phyloP scores from a whole-genome alignment of 2,888 invertebrate genomes.

The Phyllotreta cruciferae region DNA sequence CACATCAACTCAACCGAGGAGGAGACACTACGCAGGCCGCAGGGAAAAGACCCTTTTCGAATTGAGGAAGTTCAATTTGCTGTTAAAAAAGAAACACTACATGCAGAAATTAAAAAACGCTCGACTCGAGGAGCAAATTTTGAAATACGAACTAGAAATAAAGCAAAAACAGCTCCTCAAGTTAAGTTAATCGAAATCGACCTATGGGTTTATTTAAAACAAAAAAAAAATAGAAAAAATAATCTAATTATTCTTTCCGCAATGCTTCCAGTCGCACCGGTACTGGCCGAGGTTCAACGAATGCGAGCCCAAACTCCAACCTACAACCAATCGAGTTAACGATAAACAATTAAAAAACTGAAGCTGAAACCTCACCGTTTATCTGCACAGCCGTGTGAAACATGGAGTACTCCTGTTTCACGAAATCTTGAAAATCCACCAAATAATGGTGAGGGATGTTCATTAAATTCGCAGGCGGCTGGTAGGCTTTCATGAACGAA shows the following conservation, averaged over 20 bases:
- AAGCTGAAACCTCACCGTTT: slow-evolving; percentile 49
- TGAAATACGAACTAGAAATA: no score
- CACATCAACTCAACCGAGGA: no score
- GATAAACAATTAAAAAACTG: background rate
- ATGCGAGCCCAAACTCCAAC: slow-evolving; percentile 56
- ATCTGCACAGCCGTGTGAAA: slow-evolving; percentile 55
- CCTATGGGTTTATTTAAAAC: no score
- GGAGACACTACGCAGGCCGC: no score
- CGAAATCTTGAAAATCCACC: slow-evolving; percentile 51
- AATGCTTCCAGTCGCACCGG: slow-evolving; percentile 50
- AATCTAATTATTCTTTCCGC: slow-evolving; percentile 33
- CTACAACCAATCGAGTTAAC: slow-evolving; percentile 46
- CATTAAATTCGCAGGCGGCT: slow-evolving; percentile 41
- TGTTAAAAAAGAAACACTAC: no score
- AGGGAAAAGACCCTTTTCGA: no score
- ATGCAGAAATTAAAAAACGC: no score
- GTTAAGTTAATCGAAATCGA: no score
- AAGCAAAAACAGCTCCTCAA: no score
- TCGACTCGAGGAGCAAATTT: no score
- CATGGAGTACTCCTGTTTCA: slow-evolving; percentile 53
- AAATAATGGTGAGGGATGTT: slow-evolving; percentile 50
- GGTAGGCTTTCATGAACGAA: slow-evolving; percentile 52
- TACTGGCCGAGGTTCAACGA: slow-evolving; percentile 57
- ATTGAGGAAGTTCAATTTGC: no score
- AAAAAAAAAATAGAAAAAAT: slow-evolving; percentile 4